These are phyloP conservation scores for Silurus glanis DNA, from an alignment of 2,113 vertebrate species.

Conservation along the genomic window DNA sequence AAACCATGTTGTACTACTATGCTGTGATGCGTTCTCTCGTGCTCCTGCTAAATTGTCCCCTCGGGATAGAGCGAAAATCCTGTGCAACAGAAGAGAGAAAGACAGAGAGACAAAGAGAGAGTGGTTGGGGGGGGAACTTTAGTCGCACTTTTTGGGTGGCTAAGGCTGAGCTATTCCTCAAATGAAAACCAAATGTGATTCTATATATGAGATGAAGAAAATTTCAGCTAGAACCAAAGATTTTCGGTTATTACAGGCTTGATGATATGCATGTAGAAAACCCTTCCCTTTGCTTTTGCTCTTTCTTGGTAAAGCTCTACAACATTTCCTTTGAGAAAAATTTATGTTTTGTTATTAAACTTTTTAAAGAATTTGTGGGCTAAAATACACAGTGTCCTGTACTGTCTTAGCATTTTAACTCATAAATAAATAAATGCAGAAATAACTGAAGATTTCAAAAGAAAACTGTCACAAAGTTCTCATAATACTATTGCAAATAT, in stretches of 20 bases:
- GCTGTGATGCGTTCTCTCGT: slow-evolving; percentile 58
- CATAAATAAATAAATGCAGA: background rate
- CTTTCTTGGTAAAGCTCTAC: slow-evolving; percentile 39
- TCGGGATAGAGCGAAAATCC: slow-evolving; percentile 60
- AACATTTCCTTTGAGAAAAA: slow-evolving; percentile 51
- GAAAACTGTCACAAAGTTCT: too few species aligned
- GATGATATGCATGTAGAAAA: slow-evolving; percentile 63
- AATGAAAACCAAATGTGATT: slow-evolving; percentile 85
- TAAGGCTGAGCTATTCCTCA: slow-evolving; percentile 64
- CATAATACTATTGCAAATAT: too few species aligned
- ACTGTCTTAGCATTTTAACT: background rate
- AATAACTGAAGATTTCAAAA: background rate
- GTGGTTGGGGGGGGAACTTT: slow-evolving; percentile 49
- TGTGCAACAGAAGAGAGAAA: slow-evolving; percentile 56
- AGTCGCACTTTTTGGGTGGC: slow-evolving; percentile 70
- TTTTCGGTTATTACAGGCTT: slow-evolving; percentile 70
- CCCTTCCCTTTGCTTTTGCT: background rate
- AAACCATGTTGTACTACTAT: slow-evolving; percentile 56
- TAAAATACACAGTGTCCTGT: background rate
- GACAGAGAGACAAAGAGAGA: background rate
- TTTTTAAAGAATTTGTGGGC: slow-evolving; percentile 4
- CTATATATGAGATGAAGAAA: slow-evolving; percentile 67
- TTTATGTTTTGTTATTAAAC: slow-evolving; percentile 56
- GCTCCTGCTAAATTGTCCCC: slow-evolving; percentile 56
- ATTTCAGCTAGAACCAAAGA: slow-evolving; percentile 64